phyloP scores from a whole-genome alignment of 2,888 invertebrate genomes.

The Eilema sororculum region DNA sequence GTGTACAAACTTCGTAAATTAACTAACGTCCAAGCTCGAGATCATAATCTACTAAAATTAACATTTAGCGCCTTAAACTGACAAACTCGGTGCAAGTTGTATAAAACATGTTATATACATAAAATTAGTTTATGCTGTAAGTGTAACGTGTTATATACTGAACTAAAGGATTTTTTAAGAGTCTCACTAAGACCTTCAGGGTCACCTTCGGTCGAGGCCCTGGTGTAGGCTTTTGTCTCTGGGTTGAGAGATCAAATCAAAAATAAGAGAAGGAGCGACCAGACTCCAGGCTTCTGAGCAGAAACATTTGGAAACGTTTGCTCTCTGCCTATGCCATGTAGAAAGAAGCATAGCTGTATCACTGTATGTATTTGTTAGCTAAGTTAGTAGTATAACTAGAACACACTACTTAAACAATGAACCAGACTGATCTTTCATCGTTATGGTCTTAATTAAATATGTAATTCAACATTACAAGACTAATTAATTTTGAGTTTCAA shows the following conservation, averaged over 20 bases:
- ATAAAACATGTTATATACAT: neutral
- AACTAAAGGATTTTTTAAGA: too few species aligned
- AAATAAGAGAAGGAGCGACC: too few species aligned
- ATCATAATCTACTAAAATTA: conserved; percentile 5
- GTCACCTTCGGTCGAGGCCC: too few species aligned
- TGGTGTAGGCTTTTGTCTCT: too few species aligned
- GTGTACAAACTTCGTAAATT: conserved; percentile 3
- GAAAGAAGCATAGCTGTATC: too few species aligned
- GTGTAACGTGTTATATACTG: too few species aligned
- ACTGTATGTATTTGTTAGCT: neutral
- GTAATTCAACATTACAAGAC: neutral
- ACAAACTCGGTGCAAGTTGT: conserved; percentile 1
- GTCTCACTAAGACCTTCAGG: too few species aligned
- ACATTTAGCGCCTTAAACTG: conserved; percentile 4
- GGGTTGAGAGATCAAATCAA: too few species aligned
- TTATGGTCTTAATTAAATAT: neutral
- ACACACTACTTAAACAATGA: neutral
- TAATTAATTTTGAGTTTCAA: conserved; percentile 4
- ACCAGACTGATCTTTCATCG: neutral
- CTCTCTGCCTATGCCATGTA: too few species aligned
- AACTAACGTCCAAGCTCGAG: neutral
- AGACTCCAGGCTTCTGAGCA: too few species aligned
- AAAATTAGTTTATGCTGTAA: too few species aligned
- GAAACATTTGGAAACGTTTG: too few species aligned
- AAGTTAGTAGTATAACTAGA: neutral